Percentiles rank a stretch among this genome's conserved stretches.
These are phyloP conservation scores for Oreocharis arfaki DNA, from an alignment of 2,113 vertebrate genomes.

Conservation along the genomic window DNA sequence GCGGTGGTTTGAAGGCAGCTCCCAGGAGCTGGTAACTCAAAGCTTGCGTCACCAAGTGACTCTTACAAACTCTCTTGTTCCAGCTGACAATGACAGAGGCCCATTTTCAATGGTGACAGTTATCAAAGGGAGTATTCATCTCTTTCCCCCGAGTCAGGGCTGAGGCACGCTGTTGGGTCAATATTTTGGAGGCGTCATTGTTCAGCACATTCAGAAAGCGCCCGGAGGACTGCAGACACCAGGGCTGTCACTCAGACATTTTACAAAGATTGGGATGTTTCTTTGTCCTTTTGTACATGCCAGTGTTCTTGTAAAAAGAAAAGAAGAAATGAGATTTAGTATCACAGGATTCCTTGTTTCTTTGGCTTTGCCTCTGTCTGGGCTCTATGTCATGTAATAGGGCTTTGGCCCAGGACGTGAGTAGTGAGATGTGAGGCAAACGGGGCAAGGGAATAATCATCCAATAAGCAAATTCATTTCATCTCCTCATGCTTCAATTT, in stretches of 20 bases:
- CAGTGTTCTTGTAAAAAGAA: constrained; percentile 27
- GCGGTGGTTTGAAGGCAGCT: neutral
- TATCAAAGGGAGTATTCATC: constrained; percentile 35
- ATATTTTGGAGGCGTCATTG: constrained; percentile 35
- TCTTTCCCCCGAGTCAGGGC: neutral
- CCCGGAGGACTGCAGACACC: neutral
- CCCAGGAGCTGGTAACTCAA: neutral
- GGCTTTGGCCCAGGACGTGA: constrained; percentile 43
- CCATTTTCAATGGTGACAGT: neutral
- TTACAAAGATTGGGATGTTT: constrained; percentile 9
- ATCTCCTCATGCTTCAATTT: constrained; percentile 59
- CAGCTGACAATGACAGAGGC: constrained; percentile 19
- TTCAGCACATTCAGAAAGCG: neutral
- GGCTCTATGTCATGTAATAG: neutral
- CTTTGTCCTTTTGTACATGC: constrained; percentile 26
- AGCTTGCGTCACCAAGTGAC: neutral
- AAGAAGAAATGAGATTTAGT: constrained; percentile 8
- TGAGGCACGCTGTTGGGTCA: neutral
- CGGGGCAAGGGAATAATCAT: constrained; percentile 13
- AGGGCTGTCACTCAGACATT: constrained; percentile 8
- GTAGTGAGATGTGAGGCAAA: constrained; percentile 41
- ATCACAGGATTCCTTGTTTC: constrained; percentile 19
- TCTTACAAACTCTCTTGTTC: neutral
- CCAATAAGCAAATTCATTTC: constrained; percentile 55
- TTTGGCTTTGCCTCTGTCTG: constrained; percentile 13